Conservation (phyloP, 2,888 invertebrate species). For the Noctua janthina region DNA sequence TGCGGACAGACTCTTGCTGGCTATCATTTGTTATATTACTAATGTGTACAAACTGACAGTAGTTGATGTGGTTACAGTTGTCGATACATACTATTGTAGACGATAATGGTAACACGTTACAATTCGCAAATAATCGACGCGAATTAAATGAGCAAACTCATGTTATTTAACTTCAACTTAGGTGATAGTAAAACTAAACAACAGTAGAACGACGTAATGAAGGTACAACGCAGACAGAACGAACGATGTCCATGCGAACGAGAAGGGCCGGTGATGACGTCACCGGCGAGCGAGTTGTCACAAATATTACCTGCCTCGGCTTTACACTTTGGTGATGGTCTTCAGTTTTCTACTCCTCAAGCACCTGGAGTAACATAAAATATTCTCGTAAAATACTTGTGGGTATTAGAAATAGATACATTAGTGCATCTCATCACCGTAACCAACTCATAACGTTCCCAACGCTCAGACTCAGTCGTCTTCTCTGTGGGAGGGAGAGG, state of each 20-base stretch:
- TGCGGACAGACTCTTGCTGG: conserved; percentile 89
- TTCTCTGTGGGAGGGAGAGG: neutral
- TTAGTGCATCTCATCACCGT: neutral
- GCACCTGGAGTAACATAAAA: conserved; percentile 75
- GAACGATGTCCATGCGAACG: conserved; percentile 55
- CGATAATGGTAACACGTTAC: conserved; percentile 47
- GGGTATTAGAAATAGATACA: neutral
- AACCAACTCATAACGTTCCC: neutral
- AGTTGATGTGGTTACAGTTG: conserved; percentile 54
- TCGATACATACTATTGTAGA: conserved; percentile 42
- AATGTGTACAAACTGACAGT: conserved; percentile 61
- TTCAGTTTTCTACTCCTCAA: conserved; percentile 85
- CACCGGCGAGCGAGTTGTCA: conserved; percentile 63
- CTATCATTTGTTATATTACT: conserved; percentile 74
- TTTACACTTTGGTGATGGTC: conserved; percentile 86
- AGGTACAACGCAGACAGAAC: conserved; percentile 61
- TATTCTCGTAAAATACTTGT: neutral
- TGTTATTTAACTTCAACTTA: conserved; percentile 63
- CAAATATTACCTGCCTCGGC: conserved; percentile 53
- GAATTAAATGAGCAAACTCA: conserved; percentile 69
- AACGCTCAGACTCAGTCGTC: neutral
- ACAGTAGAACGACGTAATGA: conserved; percentile 61
- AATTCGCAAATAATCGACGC: conserved; percentile 64
- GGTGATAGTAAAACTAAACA: conserved; percentile 69
- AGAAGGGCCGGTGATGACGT: conserved; percentile 60